Base-by-base conservation (phyloP, 2,113 vertebrate species). In the Ellobius talpinus region DNA sequence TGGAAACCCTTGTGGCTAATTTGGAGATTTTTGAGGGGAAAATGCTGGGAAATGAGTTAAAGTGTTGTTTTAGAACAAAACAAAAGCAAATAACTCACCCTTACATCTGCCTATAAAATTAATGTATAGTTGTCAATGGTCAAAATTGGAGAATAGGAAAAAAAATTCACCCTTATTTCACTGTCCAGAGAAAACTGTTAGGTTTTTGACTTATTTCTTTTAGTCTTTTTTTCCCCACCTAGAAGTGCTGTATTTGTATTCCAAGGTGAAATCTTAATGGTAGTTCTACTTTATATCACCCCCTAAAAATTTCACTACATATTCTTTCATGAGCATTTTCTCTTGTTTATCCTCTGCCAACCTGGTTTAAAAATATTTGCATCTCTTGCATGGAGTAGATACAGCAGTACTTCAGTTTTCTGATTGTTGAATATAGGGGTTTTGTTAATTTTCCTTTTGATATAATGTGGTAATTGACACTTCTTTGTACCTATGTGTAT, bases 371-470 rank as follows among this genome's bases (percentile, higher is more conserved):
- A 93, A 93, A 77, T 50, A 79, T 47, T 85, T 86, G 23, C 55
- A 36, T 94, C 26, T 95, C 4, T 74, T 95, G n/a, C 23, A 24
- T 79, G 26, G 73, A 55, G 39, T 74, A 42, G 19, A 73, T 87
- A 29, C 26, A 92, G 42, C 4, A 36, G 86, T 90, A 70, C 14
- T 93, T 92, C 42, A 63, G 4, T 93, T 96, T 42, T 95, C 29
- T 89, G 91, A 88, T 7, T 96, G 65, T 42, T 90, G 91, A 84
- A 19, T 82, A 82, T 89, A 63, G 63, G 33, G 47, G 47, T 93
- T 94, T 93, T 95, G 11, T 93, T 94, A 86, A 82, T 95, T 97
- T 94, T 21, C 42, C 39, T 95, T 94, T 91, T 91, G 13, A 74
- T 96, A 14, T 36, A 92, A 82, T 79, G 33, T 66, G 24, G 2